Evolutionary conservation across 2,113 vertebrate species (phyloP).

Genomic region (Castor canadensis): DNA sequence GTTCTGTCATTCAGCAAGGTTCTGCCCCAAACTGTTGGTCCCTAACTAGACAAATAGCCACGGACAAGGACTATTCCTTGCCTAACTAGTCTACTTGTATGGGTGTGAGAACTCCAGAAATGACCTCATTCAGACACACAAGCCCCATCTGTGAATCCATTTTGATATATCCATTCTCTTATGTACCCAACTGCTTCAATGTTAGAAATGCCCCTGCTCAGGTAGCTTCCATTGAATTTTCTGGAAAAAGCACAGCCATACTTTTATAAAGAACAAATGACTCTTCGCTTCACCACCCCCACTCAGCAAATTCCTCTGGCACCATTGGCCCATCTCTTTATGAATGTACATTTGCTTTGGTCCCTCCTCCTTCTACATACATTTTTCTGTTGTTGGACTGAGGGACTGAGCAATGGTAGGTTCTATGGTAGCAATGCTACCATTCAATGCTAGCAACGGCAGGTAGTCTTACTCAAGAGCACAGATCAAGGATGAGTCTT

Average conservation of each 20-base stretch:
- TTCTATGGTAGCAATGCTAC: too few species aligned
- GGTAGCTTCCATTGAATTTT: conserved; percentile 10
- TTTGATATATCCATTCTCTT: background rate
- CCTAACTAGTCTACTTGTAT: background rate
- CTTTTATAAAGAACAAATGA: conserved; percentile 47
- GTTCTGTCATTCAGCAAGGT: conserved; percentile 30
- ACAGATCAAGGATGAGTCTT: background rate
- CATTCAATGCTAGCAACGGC: too few species aligned
- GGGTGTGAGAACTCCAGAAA: conserved; percentile 8
- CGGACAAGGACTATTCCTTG: background rate
- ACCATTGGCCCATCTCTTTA: conserved; percentile 8
- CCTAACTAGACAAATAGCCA: conserved; percentile 42
- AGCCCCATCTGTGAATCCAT: background rate
- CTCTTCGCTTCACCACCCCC: conserved; percentile 37
- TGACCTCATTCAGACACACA: background rate
- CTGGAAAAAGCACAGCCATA: conserved; percentile 3
- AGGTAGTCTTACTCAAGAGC: background rate
- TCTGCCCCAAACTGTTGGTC: conserved; percentile 40
- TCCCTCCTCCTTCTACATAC: background rate
- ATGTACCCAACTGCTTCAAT: background rate
- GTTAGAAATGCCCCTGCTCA: background rate
- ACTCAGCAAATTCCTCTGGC: conserved; percentile 60
- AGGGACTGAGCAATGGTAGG: background rate
- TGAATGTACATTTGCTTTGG: conserved; percentile 29
- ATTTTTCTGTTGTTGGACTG: background rate